Conservation (phyloP, 2,113 vertebrate genomes). For the Lichenostomus cassidix region DNA sequence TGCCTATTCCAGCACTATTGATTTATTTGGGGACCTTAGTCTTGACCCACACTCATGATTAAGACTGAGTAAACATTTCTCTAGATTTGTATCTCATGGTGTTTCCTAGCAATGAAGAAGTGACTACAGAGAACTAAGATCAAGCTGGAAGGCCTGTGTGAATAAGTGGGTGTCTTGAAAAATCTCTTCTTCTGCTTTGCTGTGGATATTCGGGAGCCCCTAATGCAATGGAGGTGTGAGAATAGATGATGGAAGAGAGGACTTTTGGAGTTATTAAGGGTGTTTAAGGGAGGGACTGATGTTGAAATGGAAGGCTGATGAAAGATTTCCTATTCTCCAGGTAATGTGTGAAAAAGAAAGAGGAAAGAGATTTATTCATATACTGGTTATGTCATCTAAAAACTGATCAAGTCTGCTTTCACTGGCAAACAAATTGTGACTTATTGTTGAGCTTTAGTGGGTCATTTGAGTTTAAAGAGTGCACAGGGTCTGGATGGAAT, state of each 20-base stretch:
- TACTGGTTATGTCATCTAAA: not conserved
- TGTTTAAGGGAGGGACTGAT: not conserved
- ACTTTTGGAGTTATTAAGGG: not conserved
- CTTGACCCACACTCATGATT: slow-evolving; percentile 49
- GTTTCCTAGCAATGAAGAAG: slow-evolving; percentile 52
- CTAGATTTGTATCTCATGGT: slow-evolving; percentile 48
- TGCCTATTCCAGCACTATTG: slow-evolving; percentile 60
- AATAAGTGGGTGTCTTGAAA: not conserved
- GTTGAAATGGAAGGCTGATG: not conserved
- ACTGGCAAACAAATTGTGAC: not conserved
- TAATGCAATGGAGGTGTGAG: not conserved
- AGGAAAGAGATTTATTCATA: not conserved
- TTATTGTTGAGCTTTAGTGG: not conserved
- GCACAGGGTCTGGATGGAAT: not conserved
- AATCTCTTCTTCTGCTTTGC: not conserved
- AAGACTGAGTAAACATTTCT: slow-evolving; percentile 63
- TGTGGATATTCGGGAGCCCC: not conserved
- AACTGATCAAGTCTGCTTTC: not conserved
- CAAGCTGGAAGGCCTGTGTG: not conserved
- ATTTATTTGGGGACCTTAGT: slow-evolving; percentile 64
- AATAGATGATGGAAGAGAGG: not conserved
- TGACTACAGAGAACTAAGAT: slow-evolving; percentile 14
- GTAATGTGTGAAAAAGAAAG: not conserved
- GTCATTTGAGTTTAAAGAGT: not conserved
- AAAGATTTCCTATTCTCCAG: not conserved